phyloP scores from a whole-genome alignment of 1,140 invertebrate genomes.

The Whitmania pigra region DNA sequence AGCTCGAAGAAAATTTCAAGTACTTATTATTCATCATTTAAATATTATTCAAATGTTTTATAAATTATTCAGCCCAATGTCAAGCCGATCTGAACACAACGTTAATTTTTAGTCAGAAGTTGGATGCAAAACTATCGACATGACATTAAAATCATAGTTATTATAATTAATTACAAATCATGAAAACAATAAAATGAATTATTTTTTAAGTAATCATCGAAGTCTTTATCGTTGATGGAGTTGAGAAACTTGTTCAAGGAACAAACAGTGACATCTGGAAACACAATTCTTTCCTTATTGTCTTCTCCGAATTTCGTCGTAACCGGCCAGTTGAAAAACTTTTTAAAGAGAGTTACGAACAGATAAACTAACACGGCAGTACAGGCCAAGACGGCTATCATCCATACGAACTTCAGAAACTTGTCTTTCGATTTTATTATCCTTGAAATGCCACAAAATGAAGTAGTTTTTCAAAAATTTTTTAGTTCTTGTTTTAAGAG shows the following conservation, averaged over 20 bases:
- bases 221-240: too few relatives aligned
- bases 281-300: neutral
- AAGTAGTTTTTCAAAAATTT: slow-evolving; percentile 10
- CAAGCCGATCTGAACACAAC: too few relatives aligned
- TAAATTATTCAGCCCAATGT: too few relatives aligned
- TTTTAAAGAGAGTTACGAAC: neutral
- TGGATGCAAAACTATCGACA: too few relatives aligned
- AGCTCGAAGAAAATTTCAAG: too few relatives aligned
- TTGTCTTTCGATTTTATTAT: slow-evolving; percentile 2
- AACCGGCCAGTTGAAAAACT: slow-evolving; percentile 9
- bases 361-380: neutral
- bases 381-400: neutral
- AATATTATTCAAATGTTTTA: too few relatives aligned
- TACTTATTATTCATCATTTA: too few relatives aligned
- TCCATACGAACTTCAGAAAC: slow-evolving; percentile 6
- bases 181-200: too few relatives aligned
- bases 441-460: slow-evolving; percentile 1
- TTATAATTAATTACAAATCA: too few relatives aligned
- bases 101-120: too few relatives aligned
- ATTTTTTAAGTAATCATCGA: too few relatives aligned
- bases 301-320: neutral
- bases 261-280: slow-evolving; percentile 13
- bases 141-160: too few relatives aligned
- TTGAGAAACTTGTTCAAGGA: neutral
- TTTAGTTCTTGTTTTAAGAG: slow-evolving; percentile 3